Evolutionary conservation across 2,888 invertebrate genomes (phyloP).

Genomic region (Drosophila ezoana): DNA sequence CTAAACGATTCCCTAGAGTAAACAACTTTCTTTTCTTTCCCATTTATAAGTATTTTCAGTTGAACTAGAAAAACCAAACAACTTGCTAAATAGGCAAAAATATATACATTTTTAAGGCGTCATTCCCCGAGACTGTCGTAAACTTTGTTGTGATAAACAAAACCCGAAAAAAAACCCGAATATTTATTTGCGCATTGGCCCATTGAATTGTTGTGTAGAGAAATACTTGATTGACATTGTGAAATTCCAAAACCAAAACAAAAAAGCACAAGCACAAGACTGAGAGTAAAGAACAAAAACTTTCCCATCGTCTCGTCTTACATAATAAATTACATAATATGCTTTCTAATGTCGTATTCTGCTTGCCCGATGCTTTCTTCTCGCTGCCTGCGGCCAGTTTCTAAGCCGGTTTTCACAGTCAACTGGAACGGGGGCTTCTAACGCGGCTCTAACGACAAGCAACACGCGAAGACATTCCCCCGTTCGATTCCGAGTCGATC

Average conservation of each 20-base stretch:
- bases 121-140: constrained; percentile 35
- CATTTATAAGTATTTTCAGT: not conserved
- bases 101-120: constrained; percentile 19
- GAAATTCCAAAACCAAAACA: constrained; percentile 65
- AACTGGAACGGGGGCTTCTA: constrained; percentile 50
- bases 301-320: constrained; percentile 72
- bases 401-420: constrained; percentile 45
- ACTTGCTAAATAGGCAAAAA: constrained; percentile 34
- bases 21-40: not conserved
- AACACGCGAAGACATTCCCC: constrained; percentile 34
- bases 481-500: constrained; percentile 29
- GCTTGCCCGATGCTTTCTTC: constrained; percentile 66
- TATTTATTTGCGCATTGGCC: constrained; percentile 69
- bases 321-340: constrained; percentile 76
- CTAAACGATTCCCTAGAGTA: too few species aligned
- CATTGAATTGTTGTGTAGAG: constrained; percentile 24
- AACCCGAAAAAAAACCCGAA: constrained; percentile 27
- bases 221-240: constrained; percentile 58
- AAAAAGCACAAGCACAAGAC: not conserved
- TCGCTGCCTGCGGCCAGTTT: constrained; percentile 29
- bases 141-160: constrained; percentile 41
- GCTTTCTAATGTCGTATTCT: constrained; percentile 75
- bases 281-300: constrained; percentile 50
- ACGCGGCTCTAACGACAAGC: constrained; percentile 73
- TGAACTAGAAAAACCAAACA: not conserved